phyloP scores from a whole-genome alignment of 2,797 vertebrate species.

The Melanotaenia nigrans region DNA sequence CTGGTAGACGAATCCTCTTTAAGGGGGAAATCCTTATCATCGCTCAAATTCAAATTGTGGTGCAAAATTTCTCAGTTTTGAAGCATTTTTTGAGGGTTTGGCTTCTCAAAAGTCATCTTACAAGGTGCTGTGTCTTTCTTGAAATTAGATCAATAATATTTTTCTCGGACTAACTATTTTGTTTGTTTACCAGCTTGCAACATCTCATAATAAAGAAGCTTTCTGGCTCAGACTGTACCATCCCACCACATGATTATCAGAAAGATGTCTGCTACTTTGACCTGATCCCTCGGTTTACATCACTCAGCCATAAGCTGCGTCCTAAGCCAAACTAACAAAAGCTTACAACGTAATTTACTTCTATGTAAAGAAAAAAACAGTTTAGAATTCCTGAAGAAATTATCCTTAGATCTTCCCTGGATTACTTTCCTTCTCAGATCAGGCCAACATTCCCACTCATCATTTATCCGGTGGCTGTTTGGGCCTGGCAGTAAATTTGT shows the following conservation, averaged over 20 bases:
- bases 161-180: neutral
- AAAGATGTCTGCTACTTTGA: neutral
- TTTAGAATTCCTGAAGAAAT: neutral
- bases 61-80: too few relatives aligned
- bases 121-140: neutral
- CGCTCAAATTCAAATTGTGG: neutral
- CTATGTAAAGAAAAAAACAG: neutral
- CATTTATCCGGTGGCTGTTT: slow-evolving; percentile 13
- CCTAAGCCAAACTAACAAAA: neutral
- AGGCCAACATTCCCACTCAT: slow-evolving; percentile 34
- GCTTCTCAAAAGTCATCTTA: neutral
- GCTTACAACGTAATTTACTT: neutral
- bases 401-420: neutral
- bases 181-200: too few relatives aligned
- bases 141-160: neutral
- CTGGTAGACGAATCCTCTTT: neutral
- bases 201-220: too few relatives aligned
- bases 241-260: too few relatives aligned
- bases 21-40: neutral
- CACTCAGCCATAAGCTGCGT: neutral
- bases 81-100: too few relatives aligned
- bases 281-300: neutral
- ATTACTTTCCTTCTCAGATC: slow-evolving; percentile 2
- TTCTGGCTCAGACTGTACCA: too few relatives aligned
- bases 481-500: slow-evolving; percentile 39